Conservation (phyloP, 2,797 vertebrate species). For the Graptemys geographica region DNA sequence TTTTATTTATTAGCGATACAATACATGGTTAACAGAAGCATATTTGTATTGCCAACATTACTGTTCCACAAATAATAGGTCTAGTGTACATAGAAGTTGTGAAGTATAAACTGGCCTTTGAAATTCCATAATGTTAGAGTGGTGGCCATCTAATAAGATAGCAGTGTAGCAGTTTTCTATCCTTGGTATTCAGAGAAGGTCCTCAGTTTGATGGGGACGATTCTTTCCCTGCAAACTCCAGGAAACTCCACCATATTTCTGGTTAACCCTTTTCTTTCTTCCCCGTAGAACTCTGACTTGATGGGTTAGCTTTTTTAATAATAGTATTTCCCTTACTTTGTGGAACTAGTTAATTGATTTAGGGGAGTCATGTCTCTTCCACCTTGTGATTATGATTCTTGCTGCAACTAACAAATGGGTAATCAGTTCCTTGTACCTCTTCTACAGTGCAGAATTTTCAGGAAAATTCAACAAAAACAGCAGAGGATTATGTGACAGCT, state of each 20-base stretch:
- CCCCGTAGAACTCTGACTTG: background rate
- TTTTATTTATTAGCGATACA: background rate
- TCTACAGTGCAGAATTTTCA: background rate
- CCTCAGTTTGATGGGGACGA: background rate
- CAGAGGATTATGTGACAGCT: slow-evolving; percentile 12
- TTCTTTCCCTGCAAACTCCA: background rate
- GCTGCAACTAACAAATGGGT: background rate
- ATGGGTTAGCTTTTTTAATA: background rate
- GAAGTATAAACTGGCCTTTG: background rate
- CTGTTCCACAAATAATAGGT: background rate
- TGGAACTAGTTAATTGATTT: background rate
- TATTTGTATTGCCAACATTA: background rate
- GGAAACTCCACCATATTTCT: background rate
- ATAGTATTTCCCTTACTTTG: background rate
- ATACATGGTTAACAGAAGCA: rapidly evolving
- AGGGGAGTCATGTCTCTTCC: background rate
- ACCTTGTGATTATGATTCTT: background rate
- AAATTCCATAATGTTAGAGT: too few relatives aligned
- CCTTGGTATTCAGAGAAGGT: background rate
- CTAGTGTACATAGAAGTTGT: background rate
- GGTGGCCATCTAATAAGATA: background rate
- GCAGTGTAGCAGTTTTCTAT: background rate
- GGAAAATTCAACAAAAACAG: background rate
- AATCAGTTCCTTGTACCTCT: background rate
- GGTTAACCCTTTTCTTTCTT: rapidly evolving